Evolutionary conservation across 2,888 invertebrate genomes (phyloP), one percentile per base, ranked within the genome.

Genomic region (Hesperia comma): DNA sequence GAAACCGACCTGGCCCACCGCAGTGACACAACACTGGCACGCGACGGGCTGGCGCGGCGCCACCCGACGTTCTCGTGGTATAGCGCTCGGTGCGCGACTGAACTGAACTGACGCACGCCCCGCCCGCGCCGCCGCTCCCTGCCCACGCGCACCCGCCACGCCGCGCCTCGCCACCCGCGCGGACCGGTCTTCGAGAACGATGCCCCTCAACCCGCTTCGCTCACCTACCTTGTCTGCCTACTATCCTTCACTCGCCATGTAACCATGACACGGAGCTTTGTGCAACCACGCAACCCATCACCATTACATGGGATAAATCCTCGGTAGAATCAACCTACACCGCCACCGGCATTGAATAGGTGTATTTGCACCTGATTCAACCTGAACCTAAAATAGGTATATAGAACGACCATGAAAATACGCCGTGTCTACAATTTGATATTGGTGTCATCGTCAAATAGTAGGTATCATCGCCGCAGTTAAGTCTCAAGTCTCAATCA

Each of bases 1-100:
- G 91, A 91, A 90, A 88, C 91, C 92, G 91, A 90, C 90, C 89
- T 88, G 91, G 90, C 92, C 87, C 89, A 87, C 88, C 88, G 87
- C 85, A 86, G 85, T 90, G 91, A 91, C 91, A 91, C 92, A 90
- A 91, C 90, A 91, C 90, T 87, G 83, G 85, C 88, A 88, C 92
- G 88, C 86, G 83, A 86, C 87, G 89, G 88, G 87, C 83, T 80
- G 89, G 90, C 90, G 86, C 85, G 85, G 75, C 89, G 88, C 90
- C 90, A 88, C 89, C 89, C 87, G 84, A 88, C 87, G 90, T 89
- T 81, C 82, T 87, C 83, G 75, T 82, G 80, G 80, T 85, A 85
- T 81, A 86, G 90, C 92, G 91, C 88, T 91, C 91, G 92, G 86
- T 90, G 89, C 92, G 93, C 92, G 90, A 37, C 37, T 37, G 37